phyloP scores from a whole-genome alignment of 2,113 vertebrate genomes.

The Tragelaphus strepsiceros region DNA sequence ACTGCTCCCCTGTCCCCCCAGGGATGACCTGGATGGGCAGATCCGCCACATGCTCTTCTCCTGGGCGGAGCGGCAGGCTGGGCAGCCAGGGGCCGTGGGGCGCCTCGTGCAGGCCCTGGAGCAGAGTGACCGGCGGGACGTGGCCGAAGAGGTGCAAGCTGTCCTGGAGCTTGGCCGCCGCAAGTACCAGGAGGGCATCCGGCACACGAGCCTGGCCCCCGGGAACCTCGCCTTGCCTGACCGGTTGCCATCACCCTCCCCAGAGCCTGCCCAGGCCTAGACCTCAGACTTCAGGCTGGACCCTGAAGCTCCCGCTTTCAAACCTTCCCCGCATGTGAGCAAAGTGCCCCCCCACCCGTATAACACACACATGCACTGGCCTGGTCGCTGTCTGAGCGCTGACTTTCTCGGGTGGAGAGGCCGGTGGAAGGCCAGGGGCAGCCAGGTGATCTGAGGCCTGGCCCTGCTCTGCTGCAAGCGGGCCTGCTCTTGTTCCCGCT shows the following conservation, averaged over 20 bases:
- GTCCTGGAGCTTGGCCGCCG: conserved; percentile 87
- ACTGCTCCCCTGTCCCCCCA: conserved; percentile 55
- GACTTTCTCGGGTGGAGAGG: background rate
- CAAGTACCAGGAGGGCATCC: conserved; percentile 90
- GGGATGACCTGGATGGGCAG: conserved; percentile 88
- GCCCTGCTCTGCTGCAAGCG: background rate
- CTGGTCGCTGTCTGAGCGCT: background rate
- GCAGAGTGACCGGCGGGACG: conserved; percentile 87
- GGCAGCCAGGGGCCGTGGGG: conserved; percentile 81
- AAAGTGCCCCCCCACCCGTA: background rate
- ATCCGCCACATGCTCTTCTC: conserved; percentile 93
- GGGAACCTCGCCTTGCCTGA: background rate
- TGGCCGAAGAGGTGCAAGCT: conserved; percentile 89
- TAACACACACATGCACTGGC: background rate
- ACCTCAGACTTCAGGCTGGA: background rate
- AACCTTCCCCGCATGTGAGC: background rate
- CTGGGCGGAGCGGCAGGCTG: conserved; percentile 87
- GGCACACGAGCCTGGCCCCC: conserved; percentile 85
- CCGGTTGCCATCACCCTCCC: rapidly evolving
- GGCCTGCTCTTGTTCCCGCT: no score
- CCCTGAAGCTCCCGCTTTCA: no score
- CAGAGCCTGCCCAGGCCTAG: conserved; percentile 31
- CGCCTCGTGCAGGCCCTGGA: conserved; percentile 86
- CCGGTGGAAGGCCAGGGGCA: background rate
- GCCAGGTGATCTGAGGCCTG: background rate